Evolutionary conservation across 2,113 vertebrate genomes (phyloP).

Genomic region (Prolemur simus): DNA sequence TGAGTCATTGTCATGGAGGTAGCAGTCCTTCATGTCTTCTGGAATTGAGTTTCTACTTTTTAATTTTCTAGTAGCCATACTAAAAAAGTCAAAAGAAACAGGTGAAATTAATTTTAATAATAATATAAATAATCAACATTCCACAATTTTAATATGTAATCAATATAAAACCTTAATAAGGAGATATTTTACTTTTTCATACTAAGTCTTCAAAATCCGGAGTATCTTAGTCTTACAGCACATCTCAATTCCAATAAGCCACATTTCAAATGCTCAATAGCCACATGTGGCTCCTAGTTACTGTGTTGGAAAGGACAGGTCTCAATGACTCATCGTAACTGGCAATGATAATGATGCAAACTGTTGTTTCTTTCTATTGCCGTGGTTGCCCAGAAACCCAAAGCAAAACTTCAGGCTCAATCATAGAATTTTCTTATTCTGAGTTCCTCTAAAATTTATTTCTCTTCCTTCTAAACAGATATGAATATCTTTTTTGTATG

Average conservation of each 20-base stretch:
- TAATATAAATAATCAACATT: neutral
- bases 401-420: neutral
- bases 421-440: neutral
- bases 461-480: neutral
- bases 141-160: neutral
- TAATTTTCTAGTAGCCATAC: neutral
- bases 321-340: neutral
- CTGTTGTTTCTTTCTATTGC: neutral
- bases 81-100: constrained; percentile 5
- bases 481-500: neutral
- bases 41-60: neutral
- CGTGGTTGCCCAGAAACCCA: constrained; percentile 50
- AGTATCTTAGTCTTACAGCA: rapidly evolving
- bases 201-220: neutral
- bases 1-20: neutral
- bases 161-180: neutral
- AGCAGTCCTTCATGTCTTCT: neutral
- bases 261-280: neutral
- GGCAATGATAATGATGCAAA: neutral
- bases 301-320: neutral
- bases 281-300: rapidly evolving
- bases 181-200: neutral
- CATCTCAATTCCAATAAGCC: rapidly evolving
- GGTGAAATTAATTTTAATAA: neutral
- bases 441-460: neutral